Conservation (phyloP, 2,888 invertebrate species). For the Sphaerophoria taeniata region DNA sequence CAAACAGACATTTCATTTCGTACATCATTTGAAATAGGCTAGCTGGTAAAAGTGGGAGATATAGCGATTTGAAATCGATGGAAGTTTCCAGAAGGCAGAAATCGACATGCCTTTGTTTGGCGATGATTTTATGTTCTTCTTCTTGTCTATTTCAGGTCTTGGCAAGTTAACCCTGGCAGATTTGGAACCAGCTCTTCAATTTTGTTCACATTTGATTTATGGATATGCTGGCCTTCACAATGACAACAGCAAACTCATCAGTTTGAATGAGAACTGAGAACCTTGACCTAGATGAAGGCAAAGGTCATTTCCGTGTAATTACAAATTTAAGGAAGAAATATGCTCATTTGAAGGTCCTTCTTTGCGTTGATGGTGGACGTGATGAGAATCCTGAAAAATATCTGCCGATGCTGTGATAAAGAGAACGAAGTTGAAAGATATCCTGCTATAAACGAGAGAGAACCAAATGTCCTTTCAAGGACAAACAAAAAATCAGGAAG, state of each 20-base stretch:
- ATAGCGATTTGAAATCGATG: no score
- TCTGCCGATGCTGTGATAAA: slow-evolving; percentile 87
- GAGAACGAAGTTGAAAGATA: no score
- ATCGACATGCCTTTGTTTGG: no score
- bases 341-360: slow-evolving; percentile 88
- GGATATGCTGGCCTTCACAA: slow-evolving; percentile 90
- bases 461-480: no score
- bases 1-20: no score
- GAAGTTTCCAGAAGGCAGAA: no score
- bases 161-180: slow-evolving; percentile 89
- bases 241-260: slow-evolving; percentile 87
- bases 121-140: no score
- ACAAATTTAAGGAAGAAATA: slow-evolving; percentile 88
- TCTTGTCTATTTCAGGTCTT: slow-evolving; percentile 85
- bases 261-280: slow-evolving; percentile 89
- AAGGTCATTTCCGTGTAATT: slow-evolving; percentile 88
- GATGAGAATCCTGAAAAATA: slow-evolving; percentile 89
- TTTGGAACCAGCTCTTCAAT: slow-evolving; percentile 88
- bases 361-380: slow-evolving; percentile 91
- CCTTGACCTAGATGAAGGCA: slow-evolving; percentile 88
- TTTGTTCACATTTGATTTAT: slow-evolving; percentile 91
- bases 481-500: no score
- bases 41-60: no score
- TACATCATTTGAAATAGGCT: no score
- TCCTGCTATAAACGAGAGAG: no score